Base-by-base conservation (phyloP, 2,797 vertebrate species). In the Australoheros facetus region DNA sequence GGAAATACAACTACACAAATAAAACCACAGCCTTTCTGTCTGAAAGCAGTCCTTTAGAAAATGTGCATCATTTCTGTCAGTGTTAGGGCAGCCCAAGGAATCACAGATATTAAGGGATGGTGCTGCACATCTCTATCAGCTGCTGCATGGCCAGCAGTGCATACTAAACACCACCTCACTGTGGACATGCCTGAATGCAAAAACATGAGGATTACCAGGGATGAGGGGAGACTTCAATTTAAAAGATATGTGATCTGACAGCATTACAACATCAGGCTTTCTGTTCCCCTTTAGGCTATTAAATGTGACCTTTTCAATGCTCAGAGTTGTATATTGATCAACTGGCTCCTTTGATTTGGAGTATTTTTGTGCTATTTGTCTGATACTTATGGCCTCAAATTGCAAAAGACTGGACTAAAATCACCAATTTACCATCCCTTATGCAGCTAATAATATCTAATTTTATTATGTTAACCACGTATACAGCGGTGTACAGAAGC, bases 91-190 rank as follows among this genome's bases (percentile, higher is more conserved):
- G 75, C 69, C 62, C 73, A 42, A 59, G 28, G 71, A 79, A 84
- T 86, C 77, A 74, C 28, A 85, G 77, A 85, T 80, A 87, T 73
- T 87, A 69, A 86, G 77, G 73, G 73, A 83, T 82, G 78, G 56
- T 59, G 75, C 64, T 76, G 83, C 87, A 90, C 91, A 84, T 88
- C 88, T 92, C 84, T 82, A 87, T 93, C 85, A 84, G 87, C 75
- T 77, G 81, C 85, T 74, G 83, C 79, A 85, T 88, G 86, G 79
- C 83, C 83, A 77, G 88, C 85, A 82, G 83, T 88, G 91, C 93
- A 94, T 93, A 92, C 88, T 89, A 93, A 94, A 91, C 91, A 91
- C 82, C 78, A 28, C 57, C 77, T 81, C 69, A 26, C 80, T 75
- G 79, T 84, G 70, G 86, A 85, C 85, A 83, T 80, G 86, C 73